These are phyloP conservation scores for Prionailurus bengalensis DNA, from an alignment of 2,113 vertebrate species.

Conservation along the genomic window DNA sequence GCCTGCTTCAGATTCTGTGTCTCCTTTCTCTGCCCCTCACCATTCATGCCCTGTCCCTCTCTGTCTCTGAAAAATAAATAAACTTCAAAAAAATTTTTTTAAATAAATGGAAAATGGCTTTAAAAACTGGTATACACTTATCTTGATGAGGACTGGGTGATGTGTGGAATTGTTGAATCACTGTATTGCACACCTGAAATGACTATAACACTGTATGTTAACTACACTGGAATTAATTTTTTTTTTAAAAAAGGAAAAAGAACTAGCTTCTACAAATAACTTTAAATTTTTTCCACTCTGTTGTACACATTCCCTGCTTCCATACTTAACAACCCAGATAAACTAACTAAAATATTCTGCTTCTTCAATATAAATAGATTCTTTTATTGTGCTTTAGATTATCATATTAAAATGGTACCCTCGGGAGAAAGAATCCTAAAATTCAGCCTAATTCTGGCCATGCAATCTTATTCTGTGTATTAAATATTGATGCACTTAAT, in stretches of 20 bases:
- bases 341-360: constrained; percentile 24
- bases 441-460: constrained; percentile 19
- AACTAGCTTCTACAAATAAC: not conserved
- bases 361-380: constrained; percentile 38
- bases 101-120: not conserved
- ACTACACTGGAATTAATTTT: not conserved
- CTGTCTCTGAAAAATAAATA: no score
- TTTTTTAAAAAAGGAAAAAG: not conserved
- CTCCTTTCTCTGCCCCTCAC: no score
- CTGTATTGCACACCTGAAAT: not conserved
- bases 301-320: not conserved
- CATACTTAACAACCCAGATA: not conserved
- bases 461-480: not conserved
- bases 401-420: constrained; percentile 49
- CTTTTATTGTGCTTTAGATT: constrained; percentile 12
- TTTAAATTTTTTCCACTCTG: constrained; percentile 5
- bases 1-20: no score
- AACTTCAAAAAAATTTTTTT: no score
- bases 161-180: not conserved
- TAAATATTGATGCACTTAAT: constrained; percentile 35
- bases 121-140: not conserved
- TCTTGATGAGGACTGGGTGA: not conserved
- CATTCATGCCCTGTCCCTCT: no score
- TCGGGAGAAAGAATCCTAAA: not conserved
- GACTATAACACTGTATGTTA: not conserved